phyloP scores from a whole-genome alignment of 1,140 invertebrate species.

The Pygmarrhopalites habei region DNA sequence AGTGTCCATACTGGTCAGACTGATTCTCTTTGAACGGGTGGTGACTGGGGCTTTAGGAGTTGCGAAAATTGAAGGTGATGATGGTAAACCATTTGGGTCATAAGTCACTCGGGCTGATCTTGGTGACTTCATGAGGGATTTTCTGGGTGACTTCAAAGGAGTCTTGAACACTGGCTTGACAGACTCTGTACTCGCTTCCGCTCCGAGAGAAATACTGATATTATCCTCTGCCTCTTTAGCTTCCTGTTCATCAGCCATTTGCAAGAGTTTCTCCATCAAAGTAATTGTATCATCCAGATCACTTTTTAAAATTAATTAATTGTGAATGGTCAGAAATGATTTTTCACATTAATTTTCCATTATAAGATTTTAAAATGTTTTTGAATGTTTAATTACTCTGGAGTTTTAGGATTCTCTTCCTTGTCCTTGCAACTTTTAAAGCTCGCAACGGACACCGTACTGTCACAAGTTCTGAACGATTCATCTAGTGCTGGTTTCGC shows the following conservation, averaged over 20 bases:
- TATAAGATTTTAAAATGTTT: too few species aligned
- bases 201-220: too few species aligned
- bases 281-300: slow-evolving; percentile 25
- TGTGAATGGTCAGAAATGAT: background rate
- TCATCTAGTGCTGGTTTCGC: background rate
- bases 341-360: too few species aligned
- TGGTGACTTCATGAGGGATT: too few species aligned
- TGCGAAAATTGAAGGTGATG: background rate
- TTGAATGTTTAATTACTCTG: too few species aligned
- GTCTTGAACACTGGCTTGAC: too few species aligned
- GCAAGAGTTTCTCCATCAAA: slow-evolving; percentile 10
- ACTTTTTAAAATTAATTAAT: background rate
- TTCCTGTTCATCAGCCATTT: slow-evolving; percentile 19
- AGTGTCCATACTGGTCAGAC: background rate
- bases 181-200: background rate
- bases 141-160: too few species aligned
- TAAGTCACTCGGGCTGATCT: too few species aligned
- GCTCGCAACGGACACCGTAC: background rate
- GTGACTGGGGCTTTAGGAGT: background rate
- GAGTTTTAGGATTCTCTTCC: background rate
- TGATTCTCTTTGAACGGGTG: background rate
- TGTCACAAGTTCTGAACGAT: background rate
- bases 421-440: background rate
- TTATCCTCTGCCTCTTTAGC: background rate
- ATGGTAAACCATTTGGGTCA: too few species aligned